Evolutionary conservation across 2,797 vertebrate species (phyloP).

Genomic region (Molossus molossus): DNA sequence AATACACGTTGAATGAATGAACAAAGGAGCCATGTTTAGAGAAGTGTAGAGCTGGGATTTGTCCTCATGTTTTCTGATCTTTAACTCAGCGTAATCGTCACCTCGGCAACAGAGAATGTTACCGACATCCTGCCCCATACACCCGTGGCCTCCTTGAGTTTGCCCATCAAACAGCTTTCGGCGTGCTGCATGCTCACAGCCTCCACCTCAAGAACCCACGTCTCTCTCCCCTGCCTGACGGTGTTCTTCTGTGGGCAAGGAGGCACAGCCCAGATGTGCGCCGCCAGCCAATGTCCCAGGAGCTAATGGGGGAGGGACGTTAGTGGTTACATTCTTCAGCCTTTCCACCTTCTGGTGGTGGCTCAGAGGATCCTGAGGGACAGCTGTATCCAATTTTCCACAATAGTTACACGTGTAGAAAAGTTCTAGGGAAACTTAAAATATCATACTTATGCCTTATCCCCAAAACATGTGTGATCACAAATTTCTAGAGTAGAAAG

Average conservation of each 20-base stretch:
- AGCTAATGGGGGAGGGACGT: too few relatives aligned
- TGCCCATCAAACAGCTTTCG: not conserved
- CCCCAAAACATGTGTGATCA: too few relatives aligned
- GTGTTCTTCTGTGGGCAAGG: not conserved
- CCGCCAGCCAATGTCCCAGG: accelerated
- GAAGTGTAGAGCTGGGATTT: not conserved
- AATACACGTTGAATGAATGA: not conserved
- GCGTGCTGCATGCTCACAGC: not conserved
- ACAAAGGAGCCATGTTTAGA: not conserved
- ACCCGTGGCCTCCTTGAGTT: not conserved
- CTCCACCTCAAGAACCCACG: not conserved
- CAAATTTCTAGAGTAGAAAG: not conserved
- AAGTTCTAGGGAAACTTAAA: not conserved
- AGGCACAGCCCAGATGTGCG: not conserved
- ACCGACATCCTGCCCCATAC: not conserved
- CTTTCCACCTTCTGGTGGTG: not conserved
- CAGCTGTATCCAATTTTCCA: not conserved
- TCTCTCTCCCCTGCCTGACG: not conserved
- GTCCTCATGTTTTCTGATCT: not conserved
- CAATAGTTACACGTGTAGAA: not conserved
- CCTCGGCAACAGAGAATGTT: not conserved
- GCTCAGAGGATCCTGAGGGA: not conserved
- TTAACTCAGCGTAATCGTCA: not conserved
- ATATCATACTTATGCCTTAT: not conserved
- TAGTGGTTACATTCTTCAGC: not conserved